Percentiles rank a stretch among this genome's conserved stretches.
Conservation (phyloP, 2,113 vertebrate genomes). For the Stictonetta naevosa region DNA sequence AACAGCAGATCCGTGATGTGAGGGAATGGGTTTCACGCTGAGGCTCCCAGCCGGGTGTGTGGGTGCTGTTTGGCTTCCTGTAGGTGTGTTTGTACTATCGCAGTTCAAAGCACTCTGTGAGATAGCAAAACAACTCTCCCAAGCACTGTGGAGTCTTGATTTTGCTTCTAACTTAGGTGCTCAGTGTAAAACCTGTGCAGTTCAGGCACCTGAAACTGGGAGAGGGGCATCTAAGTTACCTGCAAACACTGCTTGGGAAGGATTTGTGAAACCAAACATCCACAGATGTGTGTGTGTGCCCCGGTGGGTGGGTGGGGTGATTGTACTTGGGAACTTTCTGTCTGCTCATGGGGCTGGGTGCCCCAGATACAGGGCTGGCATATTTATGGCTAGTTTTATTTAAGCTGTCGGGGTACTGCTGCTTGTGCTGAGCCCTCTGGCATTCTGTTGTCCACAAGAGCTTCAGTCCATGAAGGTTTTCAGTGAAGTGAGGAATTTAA, state of each 20-base stretch:
- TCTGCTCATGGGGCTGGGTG: background rate
- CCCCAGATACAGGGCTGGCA: fast-evolving
- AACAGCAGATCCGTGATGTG: background rate
- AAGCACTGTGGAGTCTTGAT: background rate
- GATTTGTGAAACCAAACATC: background rate
- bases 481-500: background rate
- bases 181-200: background rate
- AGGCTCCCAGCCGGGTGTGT: background rate
- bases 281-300: fast-evolving
- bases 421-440: background rate
- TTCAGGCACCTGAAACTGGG: background rate
- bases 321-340: background rate
- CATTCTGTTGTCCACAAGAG: background rate
- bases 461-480: background rate
- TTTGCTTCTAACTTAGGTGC: background rate
- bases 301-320: too few species aligned
- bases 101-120: background rate
- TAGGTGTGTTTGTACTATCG: fast-evolving
- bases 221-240: background rate
- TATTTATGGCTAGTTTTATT: background rate
- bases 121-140: background rate
- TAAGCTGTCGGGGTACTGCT: background rate
- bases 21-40: fast-evolving
- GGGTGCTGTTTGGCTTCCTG: background rate
- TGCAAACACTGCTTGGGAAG: background rate